A percentile compares a stretch with the other conserved stretches of the same genome.
Evolutionary conservation across 2,797 vertebrate genomes (phyloP).

Genomic region (Lindbergichthys nudifrons): DNA sequence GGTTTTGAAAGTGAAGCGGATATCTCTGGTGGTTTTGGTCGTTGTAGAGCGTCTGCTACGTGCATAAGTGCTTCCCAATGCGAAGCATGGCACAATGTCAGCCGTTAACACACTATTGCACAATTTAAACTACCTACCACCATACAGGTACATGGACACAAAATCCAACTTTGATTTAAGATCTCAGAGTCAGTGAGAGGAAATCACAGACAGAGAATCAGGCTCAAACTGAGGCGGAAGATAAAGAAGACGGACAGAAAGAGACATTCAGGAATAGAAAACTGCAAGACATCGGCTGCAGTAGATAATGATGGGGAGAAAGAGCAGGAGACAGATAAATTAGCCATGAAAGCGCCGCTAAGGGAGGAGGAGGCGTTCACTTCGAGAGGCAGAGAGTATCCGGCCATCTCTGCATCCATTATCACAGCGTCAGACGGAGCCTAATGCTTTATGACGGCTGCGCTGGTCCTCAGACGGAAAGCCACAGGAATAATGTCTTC

Average conservation of each 20-base stretch:
- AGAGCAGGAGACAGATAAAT: constrained; percentile 48
- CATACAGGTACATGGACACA: constrained; percentile 1
- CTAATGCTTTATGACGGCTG: constrained; percentile 69
- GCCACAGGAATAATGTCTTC: constrained; percentile 73
- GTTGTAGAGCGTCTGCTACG: too few species aligned
- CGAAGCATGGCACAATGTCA: too few species aligned
- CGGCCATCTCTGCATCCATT: constrained; percentile 63
- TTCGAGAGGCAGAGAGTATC: constrained; percentile 39
- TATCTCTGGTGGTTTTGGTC: too few species aligned
- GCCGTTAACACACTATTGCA: too few species aligned
- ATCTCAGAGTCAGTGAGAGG: constrained; percentile 19
- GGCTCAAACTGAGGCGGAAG: constrained; percentile 30
- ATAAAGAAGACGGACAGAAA: constrained; percentile 31
- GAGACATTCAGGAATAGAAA: constrained; percentile 35
- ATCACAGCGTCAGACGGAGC: constrained; percentile 60
- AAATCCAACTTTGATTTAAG: constrained; percentile 29
- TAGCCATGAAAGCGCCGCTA: constrained; percentile 51
- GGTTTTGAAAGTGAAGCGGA: too few species aligned
- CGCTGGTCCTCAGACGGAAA: constrained; percentile 57
- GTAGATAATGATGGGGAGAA: constrained; percentile 37
- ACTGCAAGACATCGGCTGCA: constrained; percentile 19
- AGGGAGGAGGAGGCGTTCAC: constrained; percentile 56
- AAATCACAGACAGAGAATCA: constrained; percentile 5
- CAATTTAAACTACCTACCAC: too few species aligned
- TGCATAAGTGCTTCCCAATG: too few species aligned